A percentile compares a stretch with the other conserved stretches of the same genome.
These are phyloP conservation scores for Rhagoletis pomonella DNA, from an alignment of 1,140 invertebrate species.

Conservation along the genomic window DNA sequence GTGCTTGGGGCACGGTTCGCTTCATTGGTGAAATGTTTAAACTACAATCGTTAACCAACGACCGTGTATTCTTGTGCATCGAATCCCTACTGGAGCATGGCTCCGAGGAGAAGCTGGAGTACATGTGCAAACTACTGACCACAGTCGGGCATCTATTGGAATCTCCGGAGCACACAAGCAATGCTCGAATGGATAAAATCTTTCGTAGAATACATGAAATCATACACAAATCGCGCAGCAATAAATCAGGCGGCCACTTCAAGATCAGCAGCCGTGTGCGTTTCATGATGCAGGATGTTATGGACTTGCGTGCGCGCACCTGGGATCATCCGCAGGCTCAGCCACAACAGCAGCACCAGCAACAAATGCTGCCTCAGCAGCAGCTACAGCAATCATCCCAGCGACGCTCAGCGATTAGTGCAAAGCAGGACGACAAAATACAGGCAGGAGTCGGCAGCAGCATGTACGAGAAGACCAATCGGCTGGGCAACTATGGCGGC, in stretches of 20 bases:
- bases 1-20: slow-evolving; percentile 91
- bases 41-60: slow-evolving; percentile 89
- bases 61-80: slow-evolving; percentile 93
- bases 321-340: slow-evolving; percentile 78
- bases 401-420: not conserved
- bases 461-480: slow-evolving; percentile 48
- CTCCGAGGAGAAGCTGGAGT: slow-evolving; percentile 96
- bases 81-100: slow-evolving; percentile 82
- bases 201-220: slow-evolving; percentile 70
- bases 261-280: slow-evolving; percentile 71
- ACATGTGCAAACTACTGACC: slow-evolving; percentile 92
- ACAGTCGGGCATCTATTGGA: slow-evolving; percentile 87
- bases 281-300: slow-evolving; percentile 89
- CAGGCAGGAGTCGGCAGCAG: slow-evolving; percentile 10
- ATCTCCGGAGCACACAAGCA: slow-evolving; percentile 45
- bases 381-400: not conserved
- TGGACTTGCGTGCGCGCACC: slow-evolving; percentile 86
- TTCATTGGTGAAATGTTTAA: slow-evolving; percentile 93
- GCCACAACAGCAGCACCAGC: slow-evolving; percentile 23
- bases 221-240: slow-evolving; percentile 63
- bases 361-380: not conserved
- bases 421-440: slow-evolving; percentile 25
- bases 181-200: slow-evolving; percentile 67
- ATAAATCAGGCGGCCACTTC: slow-evolving; percentile 30
- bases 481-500: not conserved